These are phyloP conservation scores for Schizopygopsis pylzovi DNA, from an alignment of 2,797 vertebrate species.

Conservation along the genomic window DNA sequence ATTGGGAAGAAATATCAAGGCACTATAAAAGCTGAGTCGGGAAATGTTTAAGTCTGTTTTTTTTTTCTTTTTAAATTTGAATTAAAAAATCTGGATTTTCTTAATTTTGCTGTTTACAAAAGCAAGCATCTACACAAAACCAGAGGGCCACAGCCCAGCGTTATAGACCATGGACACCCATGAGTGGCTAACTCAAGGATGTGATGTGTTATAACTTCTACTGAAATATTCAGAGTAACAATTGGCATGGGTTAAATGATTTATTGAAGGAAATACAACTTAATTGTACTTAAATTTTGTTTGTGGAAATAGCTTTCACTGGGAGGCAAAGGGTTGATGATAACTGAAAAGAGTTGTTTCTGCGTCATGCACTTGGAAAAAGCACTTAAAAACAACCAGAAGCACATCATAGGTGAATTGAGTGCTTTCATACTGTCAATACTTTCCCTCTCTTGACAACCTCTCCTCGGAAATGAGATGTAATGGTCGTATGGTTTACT, in stretches of 20 bases:
- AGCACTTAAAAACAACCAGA: slow-evolving; percentile 7
- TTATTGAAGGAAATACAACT: neutral
- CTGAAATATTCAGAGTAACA: neutral
- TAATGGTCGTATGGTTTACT: neutral
- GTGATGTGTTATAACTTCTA: neutral
- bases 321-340: neutral
- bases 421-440: neutral
- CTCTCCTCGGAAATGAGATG: neutral
- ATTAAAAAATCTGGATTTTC: neutral
- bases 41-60: neutral
- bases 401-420: neutral
- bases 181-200: neutral
- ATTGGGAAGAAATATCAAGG: neutral
- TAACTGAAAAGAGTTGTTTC: neutral
- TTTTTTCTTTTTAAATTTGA: neutral
- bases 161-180: neutral
- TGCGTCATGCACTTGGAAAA: neutral
- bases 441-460: neutral
- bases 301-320: neutral
- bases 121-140: neutral
- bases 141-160: neutral
- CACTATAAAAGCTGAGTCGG: neutral
- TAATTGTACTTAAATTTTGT: neutral
- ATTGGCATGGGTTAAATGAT: neutral
- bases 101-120: neutral